Base-by-base conservation (phyloP, 2,113 vertebrate genomes). In the Castor canadensis region DNA sequence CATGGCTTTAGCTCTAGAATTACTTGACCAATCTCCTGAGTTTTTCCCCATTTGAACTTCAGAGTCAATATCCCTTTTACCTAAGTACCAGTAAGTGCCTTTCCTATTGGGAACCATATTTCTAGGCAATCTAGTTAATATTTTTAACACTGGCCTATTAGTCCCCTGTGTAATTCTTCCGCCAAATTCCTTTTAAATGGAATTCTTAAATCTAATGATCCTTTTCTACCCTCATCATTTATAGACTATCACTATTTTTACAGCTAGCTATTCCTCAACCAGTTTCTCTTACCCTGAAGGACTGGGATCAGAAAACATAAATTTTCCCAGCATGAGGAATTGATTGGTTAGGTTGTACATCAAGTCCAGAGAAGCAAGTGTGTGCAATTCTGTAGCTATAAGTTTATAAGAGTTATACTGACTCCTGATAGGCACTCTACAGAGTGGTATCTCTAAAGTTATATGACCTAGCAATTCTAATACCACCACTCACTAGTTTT, bases 201-300 rank as follows among this genome's bases (percentile, higher is more conserved):
- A 67, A 60, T 72, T 81, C 66, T 96, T 81, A 93, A 92, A 95
- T 90, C 84, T 92, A 87, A 87, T 3, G 38, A 79, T 60, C 26
- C 60, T 92, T 69, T 62, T 89, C 88, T 81, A n/a, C 6, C 54
- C 52, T 80, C n/a, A 80, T 77, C 77, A 71, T 30, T 95, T 93
- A 81, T 4, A 35, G 54, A 43, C n/a, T 90, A 58, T 76, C 66
- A 92, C 45, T 87, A 43, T 10, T 9, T 88, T 72, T 82, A 60
- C 28, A 93, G 72, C 43, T 69, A n/a, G 52, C 56, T 87, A 89
- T 93, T 86, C 86, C 20, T 91, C 91, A 89, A 54, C 19, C 45
- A 47, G 30, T 60, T 26, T 93, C 40, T 79, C 75, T 69, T 67
- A 24, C 38, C 40, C 58, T 76, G n/a, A 93, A 92, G 64, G 32